Evolutionary conservation across 2,113 vertebrate genomes (phyloP).

Genomic region (Zeus faber): DNA sequence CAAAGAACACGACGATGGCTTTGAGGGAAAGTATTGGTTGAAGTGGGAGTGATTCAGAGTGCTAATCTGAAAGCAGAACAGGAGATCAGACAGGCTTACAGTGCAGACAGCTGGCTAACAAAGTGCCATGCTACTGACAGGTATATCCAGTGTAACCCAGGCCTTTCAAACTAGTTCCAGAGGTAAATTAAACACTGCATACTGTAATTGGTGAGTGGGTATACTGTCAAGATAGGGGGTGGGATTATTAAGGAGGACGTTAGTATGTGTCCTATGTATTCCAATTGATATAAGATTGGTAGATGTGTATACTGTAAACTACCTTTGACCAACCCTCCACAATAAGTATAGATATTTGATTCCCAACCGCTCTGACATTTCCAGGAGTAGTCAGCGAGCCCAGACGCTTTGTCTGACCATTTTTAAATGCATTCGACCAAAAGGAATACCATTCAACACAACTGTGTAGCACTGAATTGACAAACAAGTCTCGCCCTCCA

Average conservation of each 20-base stretch:
- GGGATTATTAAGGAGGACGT: too few relatives aligned
- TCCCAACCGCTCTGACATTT: too few relatives aligned
- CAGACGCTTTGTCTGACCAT: too few relatives aligned
- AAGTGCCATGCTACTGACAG: slow-evolving; percentile 32
- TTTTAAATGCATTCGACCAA: not conserved
- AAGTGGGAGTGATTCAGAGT: slow-evolving; percentile 40
- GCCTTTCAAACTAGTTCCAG: not conserved
- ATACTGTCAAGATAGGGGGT: too few relatives aligned
- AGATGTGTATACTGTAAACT: too few relatives aligned
- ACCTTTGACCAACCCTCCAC: too few relatives aligned
- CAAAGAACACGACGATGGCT: not conserved
- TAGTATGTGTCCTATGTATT: too few relatives aligned
- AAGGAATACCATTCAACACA: not conserved
- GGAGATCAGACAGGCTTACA: slow-evolving; percentile 53
- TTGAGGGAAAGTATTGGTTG: slow-evolving; percentile 20
- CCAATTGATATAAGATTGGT: too few relatives aligned
- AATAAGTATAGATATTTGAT: too few relatives aligned
- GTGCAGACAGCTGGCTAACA: slow-evolving; percentile 29
- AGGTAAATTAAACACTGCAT: not conserved
- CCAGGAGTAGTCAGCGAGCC: too few relatives aligned
- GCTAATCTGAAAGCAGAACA: slow-evolving; percentile 45
- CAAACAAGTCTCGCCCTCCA: slow-evolving; percentile 62
- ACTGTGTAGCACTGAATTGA: not conserved
- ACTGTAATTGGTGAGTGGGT: not conserved
- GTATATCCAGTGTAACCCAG: slow-evolving; percentile 21